Conservation (phyloP, 1,140 invertebrate genomes). For the Gonatopus flavifemur region DNA sequence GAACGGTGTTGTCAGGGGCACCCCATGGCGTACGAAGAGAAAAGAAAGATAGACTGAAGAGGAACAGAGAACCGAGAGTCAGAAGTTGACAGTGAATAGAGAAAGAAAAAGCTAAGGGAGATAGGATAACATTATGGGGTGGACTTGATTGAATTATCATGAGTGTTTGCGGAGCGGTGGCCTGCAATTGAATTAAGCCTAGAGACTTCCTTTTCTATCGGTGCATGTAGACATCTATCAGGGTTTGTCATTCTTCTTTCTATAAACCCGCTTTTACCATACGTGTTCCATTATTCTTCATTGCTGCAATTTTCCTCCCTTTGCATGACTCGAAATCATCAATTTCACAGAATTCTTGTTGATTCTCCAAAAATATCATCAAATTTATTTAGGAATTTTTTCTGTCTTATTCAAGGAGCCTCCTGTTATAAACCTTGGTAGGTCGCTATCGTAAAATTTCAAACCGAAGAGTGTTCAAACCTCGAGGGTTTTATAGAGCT, state of each 20-base stretch:
- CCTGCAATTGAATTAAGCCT: conserved; percentile 56
- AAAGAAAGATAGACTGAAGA: conserved; percentile 2
- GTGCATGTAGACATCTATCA: conserved; percentile 42
- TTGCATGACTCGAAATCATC: conserved; percentile 5
- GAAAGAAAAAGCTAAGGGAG: too few species aligned
- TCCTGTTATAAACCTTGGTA: not conserved
- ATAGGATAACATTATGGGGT: conserved; percentile 31
- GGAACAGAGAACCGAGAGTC: conserved; percentile 19
- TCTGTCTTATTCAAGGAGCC: not conserved
- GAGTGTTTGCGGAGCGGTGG: conserved; percentile 58
- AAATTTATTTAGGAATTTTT: too few species aligned
- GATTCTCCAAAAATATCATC: not conserved
- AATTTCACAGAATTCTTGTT: not conserved
- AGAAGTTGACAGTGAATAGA: too few species aligned
- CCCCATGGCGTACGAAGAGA: too few species aligned
- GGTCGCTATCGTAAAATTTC: not conserved
- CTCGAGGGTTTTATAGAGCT: too few species aligned
- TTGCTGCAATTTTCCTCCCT: conserved; percentile 4
- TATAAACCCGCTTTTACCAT: conserved; percentile 4
- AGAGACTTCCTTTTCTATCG: conserved; percentile 33
- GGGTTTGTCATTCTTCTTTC: conserved; percentile 20
- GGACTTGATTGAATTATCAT: conserved; percentile 58
- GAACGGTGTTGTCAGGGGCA: not conserved
- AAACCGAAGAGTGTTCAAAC: not conserved
- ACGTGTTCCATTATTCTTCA: not conserved